Base-by-base conservation (phyloP, 2,888 invertebrate species). In the Automeris io region DNA sequence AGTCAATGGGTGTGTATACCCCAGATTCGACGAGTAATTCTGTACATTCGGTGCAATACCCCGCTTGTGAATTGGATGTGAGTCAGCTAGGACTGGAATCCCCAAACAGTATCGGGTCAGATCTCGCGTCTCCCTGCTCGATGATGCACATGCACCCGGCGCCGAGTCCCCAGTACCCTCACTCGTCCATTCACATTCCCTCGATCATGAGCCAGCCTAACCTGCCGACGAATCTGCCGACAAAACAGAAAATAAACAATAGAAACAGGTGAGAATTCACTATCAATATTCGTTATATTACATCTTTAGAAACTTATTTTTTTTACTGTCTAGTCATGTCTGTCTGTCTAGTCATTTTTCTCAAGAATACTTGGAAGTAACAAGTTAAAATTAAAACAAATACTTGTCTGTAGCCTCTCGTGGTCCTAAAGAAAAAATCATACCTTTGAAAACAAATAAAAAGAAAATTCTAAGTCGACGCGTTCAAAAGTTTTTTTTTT, bases 1-100 rank as follows among this genome's bases (percentile, higher is more conserved):
- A 92, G n/a, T 93, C 93, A 1, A 91, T 95, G 91, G 94, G 94
- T 0, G 94, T 95, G 0, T 96, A 95, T 61, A 95, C 94, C 0
- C 93, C 95, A 0, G 95, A 95, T 57, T 92, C 95, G 0, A 92
- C 94, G 0, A 92, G 93, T 23, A 95, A 94, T 65, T 93, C 93
- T 0, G 93, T 95, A 5, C 93, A 94, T 47, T 92, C 94, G 36
- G 89, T 96, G 52, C 91, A 91, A 54, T 94, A 94, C 58, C 89
- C 90, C 0, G 92, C 93, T 39, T 94, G 94, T 56, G 95, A 96
- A 53, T 74, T 96, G 43, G 96, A 95, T 68, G 95, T 95, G 1
- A 91, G 91, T 40, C 94, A 95, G 63, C 73, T 96, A 41, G 95
- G 94, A 0, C 79, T 97, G 46, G 96, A 96, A 68, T 96, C 96